Percentiles rank a stretch among this genome's conserved stretches.
Evolutionary conservation across 2,797 vertebrate species (phyloP).

Genomic region (Mastacembelus armatus): DNA sequence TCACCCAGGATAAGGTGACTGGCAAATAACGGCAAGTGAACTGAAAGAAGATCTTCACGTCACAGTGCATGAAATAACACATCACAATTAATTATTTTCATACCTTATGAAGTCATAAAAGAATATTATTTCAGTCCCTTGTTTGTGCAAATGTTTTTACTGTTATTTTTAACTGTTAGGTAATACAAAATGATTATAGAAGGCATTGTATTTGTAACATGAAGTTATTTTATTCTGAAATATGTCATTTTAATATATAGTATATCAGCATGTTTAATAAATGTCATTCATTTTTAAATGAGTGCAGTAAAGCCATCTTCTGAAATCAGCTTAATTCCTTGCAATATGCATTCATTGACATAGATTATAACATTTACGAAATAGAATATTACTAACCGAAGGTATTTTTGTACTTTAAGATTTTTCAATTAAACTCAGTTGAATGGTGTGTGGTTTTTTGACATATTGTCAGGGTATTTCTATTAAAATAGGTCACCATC

Average conservation of each 20-base stretch:
- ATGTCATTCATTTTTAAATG: conserved; percentile 30
- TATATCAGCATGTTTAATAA: conserved; percentile 25
- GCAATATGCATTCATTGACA: conserved; percentile 31
- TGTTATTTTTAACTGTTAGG: conserved; percentile 24
- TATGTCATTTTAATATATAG: conserved; percentile 26
- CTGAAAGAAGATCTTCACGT: conserved; percentile 57
- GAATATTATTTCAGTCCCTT: conserved; percentile 4
- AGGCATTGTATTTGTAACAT: neutral
- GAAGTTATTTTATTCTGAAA: conserved; percentile 15
- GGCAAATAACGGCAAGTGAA: conserved; percentile 56
- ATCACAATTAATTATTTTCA: conserved; percentile 9
- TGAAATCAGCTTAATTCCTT: neutral
- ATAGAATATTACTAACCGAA: conserved; percentile 11
- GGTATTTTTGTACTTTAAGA: conserved; percentile 68
- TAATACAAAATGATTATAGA: conserved; percentile 19
- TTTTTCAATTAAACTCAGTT: conserved; percentile 73
- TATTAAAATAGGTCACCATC: neutral
- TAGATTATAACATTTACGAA: conserved; percentile 37
- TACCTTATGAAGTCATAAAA: conserved; percentile 21
- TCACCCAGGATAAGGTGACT: conserved; percentile 73
- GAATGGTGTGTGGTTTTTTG: conserved; percentile 26
- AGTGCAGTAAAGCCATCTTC: conserved; percentile 1
- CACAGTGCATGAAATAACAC: conserved; percentile 45
- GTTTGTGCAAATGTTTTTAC: conserved; percentile 11
- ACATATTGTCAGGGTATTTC: neutral